Evolutionary conservation across 2,113 vertebrate genomes (phyloP).

Genomic region (Chloebia gouldiae): DNA sequence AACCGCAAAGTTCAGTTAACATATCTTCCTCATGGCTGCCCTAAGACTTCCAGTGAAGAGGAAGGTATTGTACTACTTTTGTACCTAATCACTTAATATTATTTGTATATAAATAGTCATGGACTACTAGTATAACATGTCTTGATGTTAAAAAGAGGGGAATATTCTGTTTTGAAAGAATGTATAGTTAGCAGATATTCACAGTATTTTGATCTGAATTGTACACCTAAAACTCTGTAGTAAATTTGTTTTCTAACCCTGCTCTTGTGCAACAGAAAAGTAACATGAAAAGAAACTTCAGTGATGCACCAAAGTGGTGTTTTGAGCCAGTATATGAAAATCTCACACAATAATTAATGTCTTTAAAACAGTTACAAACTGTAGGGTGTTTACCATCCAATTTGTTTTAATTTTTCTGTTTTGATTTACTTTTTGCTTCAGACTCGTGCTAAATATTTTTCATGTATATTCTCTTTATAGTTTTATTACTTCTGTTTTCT

Average conservation of each 20-base stretch:
- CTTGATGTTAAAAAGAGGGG: background rate
- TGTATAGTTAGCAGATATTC: background rate
- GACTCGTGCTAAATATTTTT: background rate
- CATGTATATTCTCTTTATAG: background rate
- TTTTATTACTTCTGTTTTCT: background rate
- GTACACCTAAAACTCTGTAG: background rate
- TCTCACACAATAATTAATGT: background rate
- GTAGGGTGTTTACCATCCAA: background rate
- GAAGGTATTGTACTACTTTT: constrained; percentile 77
- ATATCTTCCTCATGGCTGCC: constrained; percentile 89
- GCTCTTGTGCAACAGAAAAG: background rate
- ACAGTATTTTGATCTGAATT: background rate
- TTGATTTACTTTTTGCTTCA: background rate
- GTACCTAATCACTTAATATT: background rate
- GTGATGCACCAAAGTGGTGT: background rate
- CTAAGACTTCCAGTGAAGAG: constrained; percentile 91
- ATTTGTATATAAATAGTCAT: background rate
- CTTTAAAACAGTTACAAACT: background rate
- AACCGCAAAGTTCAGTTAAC: constrained; percentile 93
- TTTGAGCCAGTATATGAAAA: background rate
- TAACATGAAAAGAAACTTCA: background rate
- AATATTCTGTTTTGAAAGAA: background rate
- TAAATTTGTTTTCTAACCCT: background rate
- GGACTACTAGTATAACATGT: background rate
- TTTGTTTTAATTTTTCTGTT: background rate